Evolutionary conservation across 2,888 invertebrate genomes (phyloP), one percentile per base, ranked within the genome.

Genomic region (Stenodera caucasica): DNA sequence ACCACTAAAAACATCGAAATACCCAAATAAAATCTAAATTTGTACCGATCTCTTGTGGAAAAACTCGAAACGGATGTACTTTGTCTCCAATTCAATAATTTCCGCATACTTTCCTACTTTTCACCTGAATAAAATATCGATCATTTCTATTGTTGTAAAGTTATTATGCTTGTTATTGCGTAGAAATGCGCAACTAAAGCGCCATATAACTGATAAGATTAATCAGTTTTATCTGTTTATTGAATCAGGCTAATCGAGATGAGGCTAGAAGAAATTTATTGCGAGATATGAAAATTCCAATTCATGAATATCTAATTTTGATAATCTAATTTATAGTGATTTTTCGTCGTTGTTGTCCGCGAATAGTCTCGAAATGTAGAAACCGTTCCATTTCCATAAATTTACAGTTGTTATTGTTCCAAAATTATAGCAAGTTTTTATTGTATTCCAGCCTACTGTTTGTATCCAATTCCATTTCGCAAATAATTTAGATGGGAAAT

Each of bases 141-240:
- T 54, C 49, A 30, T 18, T 32, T 30, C 52, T 30, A 51, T 18
- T 49, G 33, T 53, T 33, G 35, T 57, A 35, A n/a, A 33, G 49
- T 35, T 33, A 32, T 52, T 50, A 7, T 29, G 21, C 33, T 53
- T 49, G 45, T 60, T 53, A 57, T 60, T 61, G 61, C 54, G 56
- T 57, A 57, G 53, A 57, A 56, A 60, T 57, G 61, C 57, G 58
- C 54, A 29, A n/a, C n/a, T 23, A 23, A 23, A 56, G 40, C 60
- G 50, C 53, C 33, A 32, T 37, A 58, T 54, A 58, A 56, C 45
- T 57, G 61, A 61, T 61, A 61, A 61, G 51, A 55, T 55, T 60
- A 60, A 45, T 32, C 14, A 32, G 26, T 37, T 18, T 61, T 61
- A 61, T 61, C 61, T 61, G 33, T 61, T 59, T 61, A 61, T 58